Evolutionary conservation across 2,888 invertebrate species (phyloP).

Genomic region (Sesia bembeciformis): DNA sequence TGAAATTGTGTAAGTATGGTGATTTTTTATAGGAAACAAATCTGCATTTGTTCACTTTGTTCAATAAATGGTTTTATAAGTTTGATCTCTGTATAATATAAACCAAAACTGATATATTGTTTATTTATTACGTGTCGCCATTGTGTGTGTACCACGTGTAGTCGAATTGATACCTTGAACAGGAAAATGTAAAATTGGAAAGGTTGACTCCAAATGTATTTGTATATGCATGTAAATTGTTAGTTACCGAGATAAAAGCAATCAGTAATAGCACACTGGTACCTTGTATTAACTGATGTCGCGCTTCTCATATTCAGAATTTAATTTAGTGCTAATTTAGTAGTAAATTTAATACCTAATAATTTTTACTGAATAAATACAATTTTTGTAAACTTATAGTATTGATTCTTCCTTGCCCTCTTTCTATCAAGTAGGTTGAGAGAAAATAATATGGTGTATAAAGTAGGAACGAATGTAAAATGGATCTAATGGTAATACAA

Average conservation of each 20-base stretch:
- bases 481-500: no score
- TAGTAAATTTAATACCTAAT: conserved; percentile 41
- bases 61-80: conserved; percentile 46
- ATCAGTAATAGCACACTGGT: conserved; percentile 22
- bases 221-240: conserved; percentile 28
- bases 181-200: background rate
- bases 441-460: no score
- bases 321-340: conserved; percentile 45
- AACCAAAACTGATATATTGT: conserved; percentile 47
- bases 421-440: no score
- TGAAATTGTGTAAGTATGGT: conserved; percentile 57
- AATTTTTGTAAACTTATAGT: conserved; percentile 38
- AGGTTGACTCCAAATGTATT: conserved; percentile 19
- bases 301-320: conserved; percentile 24
- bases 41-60: conserved; percentile 50
- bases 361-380: conserved; percentile 52
- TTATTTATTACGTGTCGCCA: conserved; percentile 33
- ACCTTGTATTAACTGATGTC: conserved; percentile 16
- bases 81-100: conserved; percentile 63
- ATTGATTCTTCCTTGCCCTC: background rate
- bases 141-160: background rate
- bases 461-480: no score
- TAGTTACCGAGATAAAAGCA: conserved; percentile 36
- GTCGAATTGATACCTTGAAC: background rate
- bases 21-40: conserved; percentile 64